These are phyloP conservation scores for Mormoops blainvillei DNA, from an alignment of 2,113 vertebrate species.

Conservation along the genomic window DNA sequence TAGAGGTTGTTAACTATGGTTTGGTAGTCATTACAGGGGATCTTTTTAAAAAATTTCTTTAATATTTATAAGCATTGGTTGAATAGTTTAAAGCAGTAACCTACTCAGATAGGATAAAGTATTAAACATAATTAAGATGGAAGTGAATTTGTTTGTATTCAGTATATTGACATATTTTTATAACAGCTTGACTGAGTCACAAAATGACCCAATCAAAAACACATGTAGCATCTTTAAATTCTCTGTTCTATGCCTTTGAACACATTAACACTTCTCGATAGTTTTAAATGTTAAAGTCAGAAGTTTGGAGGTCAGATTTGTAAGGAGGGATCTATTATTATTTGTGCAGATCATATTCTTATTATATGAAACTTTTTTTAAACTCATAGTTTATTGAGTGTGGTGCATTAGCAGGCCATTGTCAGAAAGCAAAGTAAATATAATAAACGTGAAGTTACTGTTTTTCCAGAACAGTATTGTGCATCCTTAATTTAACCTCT, in stretches of 20 bases:
- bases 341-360: neutral
- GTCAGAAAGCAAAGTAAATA: neutral
- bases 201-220: neutral
- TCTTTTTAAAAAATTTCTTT: neutral
- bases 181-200: neutral
- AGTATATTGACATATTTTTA: neutral
- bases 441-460: neutral
- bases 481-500: neutral
- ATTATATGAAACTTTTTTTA: neutral
- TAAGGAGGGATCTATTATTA: neutral
- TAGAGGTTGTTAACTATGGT: neutral
- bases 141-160: neutral
- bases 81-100: neutral
- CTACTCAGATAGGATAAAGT: neutral
- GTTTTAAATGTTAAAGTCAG: neutral
- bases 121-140: neutral
- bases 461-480: neutral
- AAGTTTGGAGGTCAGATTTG: neutral
- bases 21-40: neutral
- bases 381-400: neutral
- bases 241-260: neutral
- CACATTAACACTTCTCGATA: neutral
- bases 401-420: neutral
- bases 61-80: neutral
- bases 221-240: neutral